Evolutionary conservation across 1,140 invertebrate genomes (phyloP), one percentile per base, ranked within the genome.

Genomic region (Cylas formicarius): DNA sequence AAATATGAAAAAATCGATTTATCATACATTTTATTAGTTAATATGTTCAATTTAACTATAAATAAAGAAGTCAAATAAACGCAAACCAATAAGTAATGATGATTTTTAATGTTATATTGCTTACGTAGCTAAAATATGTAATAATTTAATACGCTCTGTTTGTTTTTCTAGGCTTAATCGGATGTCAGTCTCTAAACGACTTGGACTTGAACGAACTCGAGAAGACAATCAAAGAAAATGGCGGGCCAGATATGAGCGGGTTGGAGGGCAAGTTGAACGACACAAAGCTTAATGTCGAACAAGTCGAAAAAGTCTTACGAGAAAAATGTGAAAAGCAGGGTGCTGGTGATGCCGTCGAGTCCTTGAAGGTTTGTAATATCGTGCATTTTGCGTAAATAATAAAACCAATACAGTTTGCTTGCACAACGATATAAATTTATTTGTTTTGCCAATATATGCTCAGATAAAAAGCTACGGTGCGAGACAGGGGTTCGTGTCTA

Each of bases 291-390:
- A 46, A 40, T 21, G 37, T 32, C 7, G 49, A 52, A 44, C 43
- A 53, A 8, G 42, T 54, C 3, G 54, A 53, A 35, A 48, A 50
- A 16, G 35, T 48, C 9, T 17, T 57, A 10, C 54, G 37, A 37
- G 53, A 58, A 32, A 62, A 61, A 38, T 61, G 56, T 35, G 42
- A 55, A 21, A 55, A 60, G 11, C 52, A 61, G 36, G 53, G 55
- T 4, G 55, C 57, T 2, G 33, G 28, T n/a, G 51, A 45, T 24
- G 45, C 48, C 9, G 51, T 57, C 17, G 51, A 60, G 21, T 29
- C 34, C 3, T 14, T 58, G 22, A 55, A 55, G 27, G 49, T 55
- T n/a, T n/a, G n/a, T n/a, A n/a, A n/a, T n/a, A n/a, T n/a, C n/a
- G 16, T 43, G 20, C 9, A 13, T 36, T n/a, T 29, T 6, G 18